These are phyloP conservation scores for Rotaria magnacalcarata DNA, from an alignment of 2,888 invertebrate species.

Conservation along the genomic window DNA sequence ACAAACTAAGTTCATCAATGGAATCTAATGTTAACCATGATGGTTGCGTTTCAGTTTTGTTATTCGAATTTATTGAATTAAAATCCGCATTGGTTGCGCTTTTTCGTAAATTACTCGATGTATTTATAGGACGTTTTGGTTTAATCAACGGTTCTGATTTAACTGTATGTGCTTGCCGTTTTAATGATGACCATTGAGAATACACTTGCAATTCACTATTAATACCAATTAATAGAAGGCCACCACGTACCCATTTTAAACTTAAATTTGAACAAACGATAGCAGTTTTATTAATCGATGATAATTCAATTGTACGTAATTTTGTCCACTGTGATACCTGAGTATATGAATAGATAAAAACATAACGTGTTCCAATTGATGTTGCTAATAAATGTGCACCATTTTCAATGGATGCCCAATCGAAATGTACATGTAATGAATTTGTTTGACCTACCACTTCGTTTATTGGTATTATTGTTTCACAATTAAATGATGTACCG, in stretches of 20 bases:
- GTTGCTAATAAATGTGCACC: constrained; percentile 95
- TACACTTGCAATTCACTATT: constrained; percentile 99
- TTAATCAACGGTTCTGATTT: not conserved
- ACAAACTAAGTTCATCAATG: constrained; percentile 35
- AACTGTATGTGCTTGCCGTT: not conserved
- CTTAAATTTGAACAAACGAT: constrained; percentile 89
- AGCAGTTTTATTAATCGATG: constrained; percentile 72
- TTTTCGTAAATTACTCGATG: not conserved
- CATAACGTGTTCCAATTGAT: constrained; percentile 70
- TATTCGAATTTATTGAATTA: not conserved
- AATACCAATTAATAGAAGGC: constrained; percentile 95
- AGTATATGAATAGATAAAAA: constrained; percentile 78
- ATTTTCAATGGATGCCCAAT: constrained; percentile 99
- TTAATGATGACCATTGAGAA: constrained; percentile 74
- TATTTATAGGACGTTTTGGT: not conserved
- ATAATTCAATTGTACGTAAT: constrained; percentile 78
- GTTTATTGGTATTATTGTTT: constrained; percentile 69
- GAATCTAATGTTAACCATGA: constrained; percentile 41
- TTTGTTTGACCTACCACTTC: not conserved
- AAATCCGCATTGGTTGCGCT: not conserved
- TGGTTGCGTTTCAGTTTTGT: not conserved
- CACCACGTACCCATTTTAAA: constrained; percentile 95
- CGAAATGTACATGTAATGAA: constrained; percentile 71
- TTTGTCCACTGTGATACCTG: constrained; percentile 73
- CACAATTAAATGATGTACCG: constrained; percentile 78